These are phyloP conservation scores for Eutrigla gurnardus DNA, from an alignment of 2,797 vertebrate species.

Conservation along the genomic window DNA sequence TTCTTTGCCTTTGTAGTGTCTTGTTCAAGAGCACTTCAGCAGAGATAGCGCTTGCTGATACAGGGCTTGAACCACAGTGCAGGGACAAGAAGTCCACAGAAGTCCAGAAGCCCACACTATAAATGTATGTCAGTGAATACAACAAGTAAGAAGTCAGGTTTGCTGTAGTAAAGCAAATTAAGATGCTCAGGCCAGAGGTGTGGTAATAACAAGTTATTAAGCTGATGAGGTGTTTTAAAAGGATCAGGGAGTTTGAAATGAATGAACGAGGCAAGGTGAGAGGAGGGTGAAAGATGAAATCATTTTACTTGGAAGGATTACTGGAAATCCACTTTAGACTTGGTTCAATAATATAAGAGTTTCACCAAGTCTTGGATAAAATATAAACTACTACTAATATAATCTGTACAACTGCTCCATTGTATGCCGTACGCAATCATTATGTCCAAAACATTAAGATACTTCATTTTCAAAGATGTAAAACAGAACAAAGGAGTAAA, in stretches of 20 bases:
- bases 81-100: neutral
- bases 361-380: constrained; percentile 32
- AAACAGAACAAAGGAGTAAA: neutral
- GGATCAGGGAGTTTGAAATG: constrained; percentile 1
- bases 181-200: neutral
- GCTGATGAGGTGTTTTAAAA: constrained; percentile 15
- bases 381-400: constrained; percentile 15
- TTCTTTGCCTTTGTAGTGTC: constrained; percentile 32
- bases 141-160: neutral
- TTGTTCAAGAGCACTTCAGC: constrained; percentile 47
- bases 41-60: constrained; percentile 16
- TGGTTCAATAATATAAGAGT: constrained; percentile 28
- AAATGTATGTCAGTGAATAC: neutral
- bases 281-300: constrained; percentile 8
- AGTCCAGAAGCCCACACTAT: neutral
- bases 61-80: neutral
- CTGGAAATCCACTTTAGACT: constrained; percentile 37
- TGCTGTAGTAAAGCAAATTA: neutral
- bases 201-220: neutral
- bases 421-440: neutral
- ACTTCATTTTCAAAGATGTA: neutral
- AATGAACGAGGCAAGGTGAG: constrained; percentile 1
- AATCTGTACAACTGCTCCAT: constrained; percentile 1
- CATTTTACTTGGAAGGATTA: constrained; percentile 29
- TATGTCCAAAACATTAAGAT: neutral